Percentiles rank a stretch among this genome's conserved stretches.
These are phyloP conservation scores for Anseranas semipalmata DNA, from an alignment of 2,113 vertebrate species.

Conservation along the genomic window DNA sequence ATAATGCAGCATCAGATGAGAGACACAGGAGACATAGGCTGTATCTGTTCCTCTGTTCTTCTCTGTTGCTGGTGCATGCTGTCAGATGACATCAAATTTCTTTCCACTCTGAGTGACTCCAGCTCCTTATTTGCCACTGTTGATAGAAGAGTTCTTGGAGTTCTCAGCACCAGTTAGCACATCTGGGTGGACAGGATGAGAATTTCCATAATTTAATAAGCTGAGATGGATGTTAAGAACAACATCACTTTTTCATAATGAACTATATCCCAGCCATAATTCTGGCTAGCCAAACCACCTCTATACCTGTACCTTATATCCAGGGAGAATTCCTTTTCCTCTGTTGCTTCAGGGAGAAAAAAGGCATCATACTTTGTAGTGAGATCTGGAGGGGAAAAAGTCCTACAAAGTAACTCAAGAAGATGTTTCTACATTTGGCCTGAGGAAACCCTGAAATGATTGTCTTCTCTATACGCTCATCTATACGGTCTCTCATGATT, in stretches of 20 bases:
- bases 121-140: not conserved
- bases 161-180: not conserved
- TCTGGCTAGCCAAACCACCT: not conserved
- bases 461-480: not conserved
- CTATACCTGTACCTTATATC: rapidly evolving
- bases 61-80: not conserved
- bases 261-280: not conserved
- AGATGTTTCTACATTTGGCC: not conserved
- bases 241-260: not conserved
- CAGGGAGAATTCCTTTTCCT: not conserved
- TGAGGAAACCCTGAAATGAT: not conserved
- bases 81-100: not conserved
- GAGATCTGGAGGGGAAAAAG: not conserved
- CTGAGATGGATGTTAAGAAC: not conserved
- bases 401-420: not conserved
- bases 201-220: not conserved
- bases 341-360: not conserved
- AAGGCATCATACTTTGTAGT: not conserved
- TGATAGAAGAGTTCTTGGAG: not conserved
- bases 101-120: not conserved
- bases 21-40: not conserved
- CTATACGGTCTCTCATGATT: not conserved
- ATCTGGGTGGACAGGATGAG: not conserved
- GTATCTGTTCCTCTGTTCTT: not conserved
- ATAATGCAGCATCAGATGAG: not conserved